These are phyloP conservation scores for Siphlonurus alternatus DNA, from an alignment of 2,888 invertebrate genomes.

Conservation along the genomic window DNA sequence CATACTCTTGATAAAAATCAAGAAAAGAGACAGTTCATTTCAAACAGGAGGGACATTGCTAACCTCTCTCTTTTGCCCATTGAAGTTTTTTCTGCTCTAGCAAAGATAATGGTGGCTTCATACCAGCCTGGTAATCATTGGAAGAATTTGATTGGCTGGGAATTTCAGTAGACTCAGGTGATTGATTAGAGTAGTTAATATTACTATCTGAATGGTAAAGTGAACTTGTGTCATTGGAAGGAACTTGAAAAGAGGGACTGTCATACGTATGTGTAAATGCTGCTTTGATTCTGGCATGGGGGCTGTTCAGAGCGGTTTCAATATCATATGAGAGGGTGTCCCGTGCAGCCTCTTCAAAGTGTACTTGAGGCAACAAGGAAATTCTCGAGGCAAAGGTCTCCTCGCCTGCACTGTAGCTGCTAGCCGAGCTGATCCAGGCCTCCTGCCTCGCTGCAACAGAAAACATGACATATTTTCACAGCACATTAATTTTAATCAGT, in stretches of 20 bases:
- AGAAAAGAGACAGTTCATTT: too few species aligned
- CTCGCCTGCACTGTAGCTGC: not conserved
- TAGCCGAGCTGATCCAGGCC: not conserved
- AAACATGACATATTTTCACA: too few species aligned
- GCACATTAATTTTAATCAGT: too few species aligned
- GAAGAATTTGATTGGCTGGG: not conserved
- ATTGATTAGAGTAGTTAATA: not conserved
- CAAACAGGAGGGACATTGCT: too few species aligned
- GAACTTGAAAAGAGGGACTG: too few species aligned
- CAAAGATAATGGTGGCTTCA: constrained; percentile 31
- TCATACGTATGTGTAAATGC: not conserved
- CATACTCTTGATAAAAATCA: too few species aligned
- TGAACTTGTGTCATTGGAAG: too few species aligned
- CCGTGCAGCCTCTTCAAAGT: too few species aligned
- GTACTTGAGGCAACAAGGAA: not conserved
- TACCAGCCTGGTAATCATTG: not conserved
- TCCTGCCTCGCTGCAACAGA: not conserved
- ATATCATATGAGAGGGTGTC: not conserved
- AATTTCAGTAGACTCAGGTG: not conserved
- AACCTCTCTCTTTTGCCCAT: constrained; percentile 88
- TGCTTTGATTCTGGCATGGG: not conserved
- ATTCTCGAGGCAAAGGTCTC: not conserved
- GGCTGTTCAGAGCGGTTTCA: not conserved
- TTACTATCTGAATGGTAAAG: too few species aligned
- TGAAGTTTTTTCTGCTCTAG: constrained; percentile 79